Evolutionary conservation across 2,113 vertebrate genomes (phyloP), one percentile per base, ranked within the genome.

Genomic region (Actenoides lindsayi): DNA sequence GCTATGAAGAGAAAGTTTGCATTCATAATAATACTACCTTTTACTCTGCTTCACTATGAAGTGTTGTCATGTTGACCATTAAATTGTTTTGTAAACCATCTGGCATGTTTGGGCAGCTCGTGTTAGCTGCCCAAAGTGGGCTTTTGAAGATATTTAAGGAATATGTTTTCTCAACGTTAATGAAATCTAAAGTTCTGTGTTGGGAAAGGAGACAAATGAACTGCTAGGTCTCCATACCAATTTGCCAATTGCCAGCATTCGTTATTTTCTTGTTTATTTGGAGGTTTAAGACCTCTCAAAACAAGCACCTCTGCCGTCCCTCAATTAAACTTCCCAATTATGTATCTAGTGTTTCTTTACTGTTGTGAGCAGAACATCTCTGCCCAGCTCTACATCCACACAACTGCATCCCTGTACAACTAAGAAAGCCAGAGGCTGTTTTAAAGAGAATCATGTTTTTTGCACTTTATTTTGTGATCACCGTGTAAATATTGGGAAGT

Each of bases 261-360:
- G 4, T 88, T 56, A 30, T 59, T 86, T 23, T 44, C 42, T 37
- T 75, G 18, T 78, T 41, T 70, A 7, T 75, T 89, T 80, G 33
- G 56, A 83, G 24, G 11, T 48, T 87, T 50, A 77, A 83, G 21
- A 8, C 21, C 62, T 78, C 50, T 77, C 42, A 57, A 13, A 88
- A 14, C 9, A 28, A 75, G 3, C 35, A 23, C 4, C 7, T 1
- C 41, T 11, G 6, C 12, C 0, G 1, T 8, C 2, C 3, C 56
- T 39, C 25, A 59, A 0, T n/a, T 39, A 27, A 84, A 6, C 13
- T 86, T 21, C 25, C 10, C 35, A 42, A 1, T 25, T 76, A 2
- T 68, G 16, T 4, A 18, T 15, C 6, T 51, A 20, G 10, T 48
- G 31, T 35, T 69, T 60, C 42, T 5, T 64, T 30, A 11, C 17